Conservation (phyloP, 92 coral and sea anemone species). For the Heteractis magnifica region DNA sequence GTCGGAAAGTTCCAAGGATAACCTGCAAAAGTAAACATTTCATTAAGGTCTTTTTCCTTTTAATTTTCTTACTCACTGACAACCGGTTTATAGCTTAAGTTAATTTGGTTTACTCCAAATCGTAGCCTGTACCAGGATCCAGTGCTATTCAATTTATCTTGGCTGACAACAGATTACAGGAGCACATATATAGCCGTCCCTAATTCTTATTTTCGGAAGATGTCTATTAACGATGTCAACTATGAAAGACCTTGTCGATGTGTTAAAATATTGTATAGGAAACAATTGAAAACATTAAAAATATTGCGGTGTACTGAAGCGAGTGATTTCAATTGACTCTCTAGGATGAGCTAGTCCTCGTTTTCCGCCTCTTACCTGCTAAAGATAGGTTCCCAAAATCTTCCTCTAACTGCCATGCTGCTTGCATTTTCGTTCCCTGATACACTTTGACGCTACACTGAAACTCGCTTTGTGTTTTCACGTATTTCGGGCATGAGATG, state of each 20-base stretch:
- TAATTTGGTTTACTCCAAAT: neutral
- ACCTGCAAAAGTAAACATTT: constrained; percentile 4
- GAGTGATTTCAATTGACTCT: neutral
- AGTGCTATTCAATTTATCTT: too few relatives aligned
- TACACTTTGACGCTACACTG: constrained; percentile 52
- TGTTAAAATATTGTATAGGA: neutral
- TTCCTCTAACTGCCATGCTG: constrained; percentile 50
- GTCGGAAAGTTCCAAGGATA: neutral
- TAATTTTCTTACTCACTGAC: neutral
- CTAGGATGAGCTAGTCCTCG: neutral
- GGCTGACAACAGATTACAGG: neutral
- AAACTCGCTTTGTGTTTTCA: constrained; percentile 42
- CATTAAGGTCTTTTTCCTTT: neutral
- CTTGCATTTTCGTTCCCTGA: constrained; percentile 67
- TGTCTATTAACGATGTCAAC: neutral
- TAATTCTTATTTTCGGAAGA: neutral
- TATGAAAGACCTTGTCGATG: neutral
- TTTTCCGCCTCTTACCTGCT: constrained; percentile 41
- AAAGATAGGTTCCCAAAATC: constrained; percentile 27
- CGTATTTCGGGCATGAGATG: constrained; percentile 50
- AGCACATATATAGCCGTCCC: neutral
- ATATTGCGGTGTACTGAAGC: neutral
- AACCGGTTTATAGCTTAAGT: neutral
- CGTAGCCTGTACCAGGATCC: neutral
- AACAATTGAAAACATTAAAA: neutral